These are phyloP conservation scores for Ptychoptera albimana DNA, from an alignment of 2,888 invertebrate species.

Conservation along the genomic window DNA sequence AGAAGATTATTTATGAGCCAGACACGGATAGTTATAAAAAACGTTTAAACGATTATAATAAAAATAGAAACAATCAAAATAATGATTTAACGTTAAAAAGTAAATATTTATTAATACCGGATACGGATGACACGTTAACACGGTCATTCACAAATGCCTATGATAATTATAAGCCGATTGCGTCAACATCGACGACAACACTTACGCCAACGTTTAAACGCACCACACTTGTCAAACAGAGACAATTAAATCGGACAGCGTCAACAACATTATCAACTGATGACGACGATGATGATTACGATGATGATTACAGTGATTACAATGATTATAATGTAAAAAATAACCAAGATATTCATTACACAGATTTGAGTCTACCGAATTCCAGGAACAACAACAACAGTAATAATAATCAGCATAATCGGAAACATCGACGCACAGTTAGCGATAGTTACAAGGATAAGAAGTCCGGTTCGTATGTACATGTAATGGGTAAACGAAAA, in stretches of 20 bases:
- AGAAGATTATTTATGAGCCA: constrained; percentile 23
- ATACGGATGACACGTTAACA: background rate
- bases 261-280: constrained; percentile 6
- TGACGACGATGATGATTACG: background rate
- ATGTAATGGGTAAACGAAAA: constrained; percentile 60
- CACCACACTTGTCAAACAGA: constrained; percentile 33
- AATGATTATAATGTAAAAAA: no score
- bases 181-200: constrained; percentile 13
- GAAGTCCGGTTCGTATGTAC: constrained; percentile 38
- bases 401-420: constrained; percentile 17
- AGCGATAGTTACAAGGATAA: constrained; percentile 44
- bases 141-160: background rate
- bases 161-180: constrained; percentile 14
- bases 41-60: constrained; percentile 41
- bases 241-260: constrained; percentile 16
- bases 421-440: constrained; percentile 38
- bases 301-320: no score
- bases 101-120: constrained; percentile 40
- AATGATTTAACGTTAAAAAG: constrained; percentile 37
- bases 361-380: constrained; percentile 26
- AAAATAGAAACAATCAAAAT: constrained; percentile 41
- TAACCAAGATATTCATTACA: constrained; percentile 13
- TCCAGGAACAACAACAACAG: constrained; percentile 4
- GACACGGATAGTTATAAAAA: constrained; percentile 47
- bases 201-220: constrained; percentile 12